Conservation (phyloP, 2,797 vertebrate genomes). For the Menidia menidia region DNA sequence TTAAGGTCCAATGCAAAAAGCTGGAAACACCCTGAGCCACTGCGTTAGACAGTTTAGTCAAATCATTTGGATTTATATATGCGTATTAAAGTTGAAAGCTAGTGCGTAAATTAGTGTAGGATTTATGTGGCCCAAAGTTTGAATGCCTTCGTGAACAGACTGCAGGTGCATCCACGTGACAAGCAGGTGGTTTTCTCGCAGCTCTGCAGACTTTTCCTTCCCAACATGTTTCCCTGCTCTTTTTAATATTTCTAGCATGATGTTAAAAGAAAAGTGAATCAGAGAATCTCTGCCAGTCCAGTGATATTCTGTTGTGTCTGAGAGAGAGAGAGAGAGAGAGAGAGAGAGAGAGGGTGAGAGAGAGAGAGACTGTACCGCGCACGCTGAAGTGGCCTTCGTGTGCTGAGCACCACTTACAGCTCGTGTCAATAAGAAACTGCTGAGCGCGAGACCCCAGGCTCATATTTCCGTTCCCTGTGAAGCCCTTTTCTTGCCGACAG, state of each 20-base stretch:
- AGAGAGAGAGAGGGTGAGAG: too few relatives aligned
- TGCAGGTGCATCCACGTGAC: conserved; percentile 30
- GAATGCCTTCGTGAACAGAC: conserved; percentile 47
- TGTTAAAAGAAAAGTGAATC: background rate
- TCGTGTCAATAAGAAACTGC: conserved; percentile 62
- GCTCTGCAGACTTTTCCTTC: background rate
- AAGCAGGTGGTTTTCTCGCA: background rate
- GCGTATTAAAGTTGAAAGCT: conserved; percentile 27
- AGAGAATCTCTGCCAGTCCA: background rate
- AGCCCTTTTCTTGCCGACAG: conserved; percentile 88
- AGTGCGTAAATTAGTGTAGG: too few relatives aligned
- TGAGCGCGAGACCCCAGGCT: conserved; percentile 69
- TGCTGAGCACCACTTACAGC: conserved; percentile 41
- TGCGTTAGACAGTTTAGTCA: conserved; percentile 25
- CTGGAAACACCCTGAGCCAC: background rate
- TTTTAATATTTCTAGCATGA: background rate
- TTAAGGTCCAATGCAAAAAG: background rate
- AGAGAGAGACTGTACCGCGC: too few relatives aligned
- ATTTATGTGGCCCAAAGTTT: conserved; percentile 14
- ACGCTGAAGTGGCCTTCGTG: background rate
- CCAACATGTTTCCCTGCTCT: background rate
- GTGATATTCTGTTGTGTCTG: too few relatives aligned
- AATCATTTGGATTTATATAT: conserved; percentile 20
- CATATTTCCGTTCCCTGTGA: conserved; percentile 92
- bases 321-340: too few relatives aligned